Conservation (phyloP, 2,113 vertebrate genomes). For the Percina caprodes region DNA sequence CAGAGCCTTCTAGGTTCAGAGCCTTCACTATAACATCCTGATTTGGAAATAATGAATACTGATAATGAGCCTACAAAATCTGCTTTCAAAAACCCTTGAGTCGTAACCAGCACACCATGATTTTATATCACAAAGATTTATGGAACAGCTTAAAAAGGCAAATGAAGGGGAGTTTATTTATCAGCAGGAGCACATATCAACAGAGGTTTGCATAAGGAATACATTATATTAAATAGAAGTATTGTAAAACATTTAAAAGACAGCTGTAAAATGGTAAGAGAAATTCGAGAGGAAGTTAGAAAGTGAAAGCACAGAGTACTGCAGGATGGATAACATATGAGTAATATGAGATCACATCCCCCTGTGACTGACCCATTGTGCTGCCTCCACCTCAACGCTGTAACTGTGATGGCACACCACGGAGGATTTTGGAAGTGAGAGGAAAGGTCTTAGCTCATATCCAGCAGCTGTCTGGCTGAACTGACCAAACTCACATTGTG, state of each 20-base stretch:
- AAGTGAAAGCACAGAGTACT: neutral
- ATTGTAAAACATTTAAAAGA: constrained; percentile 1
- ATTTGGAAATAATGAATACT: constrained; percentile 17
- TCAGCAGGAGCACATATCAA: constrained; percentile 10
- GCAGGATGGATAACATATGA: constrained; percentile 1
- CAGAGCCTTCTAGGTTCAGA: neutral
- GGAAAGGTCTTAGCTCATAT: constrained; percentile 8
- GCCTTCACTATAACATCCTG: neutral
- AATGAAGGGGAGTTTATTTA: constrained; percentile 32
- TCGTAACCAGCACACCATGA: constrained; percentile 14
- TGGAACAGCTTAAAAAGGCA: constrained; percentile 33
- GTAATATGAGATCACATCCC: constrained; percentile 10
- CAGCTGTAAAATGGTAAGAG: neutral
- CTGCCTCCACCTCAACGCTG: neutral
- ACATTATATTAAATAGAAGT: constrained; percentile 15
- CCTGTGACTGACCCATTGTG: constrained; percentile 8
- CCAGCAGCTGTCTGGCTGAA: constrained; percentile 31
- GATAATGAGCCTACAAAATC: constrained; percentile 24
- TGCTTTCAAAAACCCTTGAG: constrained; percentile 18
- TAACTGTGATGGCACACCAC: constrained; percentile 9
- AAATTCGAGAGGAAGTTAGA: constrained; percentile 2
- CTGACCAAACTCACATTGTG: neutral
- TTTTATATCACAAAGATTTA: constrained; percentile 44
- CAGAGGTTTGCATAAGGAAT: constrained; percentile 9
- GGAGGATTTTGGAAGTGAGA: constrained; percentile 17